Base-by-base conservation (phyloP, 2,113 vertebrate species). In the Bos indicus region DNA sequence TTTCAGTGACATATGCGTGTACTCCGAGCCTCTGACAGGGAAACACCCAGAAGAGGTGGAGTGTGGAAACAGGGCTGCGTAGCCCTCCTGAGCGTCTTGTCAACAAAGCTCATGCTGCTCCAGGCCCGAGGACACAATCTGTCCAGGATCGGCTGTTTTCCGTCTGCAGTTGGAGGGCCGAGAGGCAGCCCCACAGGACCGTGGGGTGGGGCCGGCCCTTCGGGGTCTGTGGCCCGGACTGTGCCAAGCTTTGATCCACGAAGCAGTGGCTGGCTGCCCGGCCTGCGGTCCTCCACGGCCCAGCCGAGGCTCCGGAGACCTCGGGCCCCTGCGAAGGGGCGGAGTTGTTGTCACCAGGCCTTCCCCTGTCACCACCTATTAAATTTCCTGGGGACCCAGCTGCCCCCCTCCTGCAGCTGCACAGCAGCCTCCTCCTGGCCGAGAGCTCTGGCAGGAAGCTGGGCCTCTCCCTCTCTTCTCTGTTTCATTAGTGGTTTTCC, bases 401-500 rank as follows among this genome's bases (percentile, higher is more conserved):
- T 83, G 60, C 67, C 96, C 97, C 89, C 51, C 0, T 86, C 56
- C 83, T 91, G n/a, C 91, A 90, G 43, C 82, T 90, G 25, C 78
- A 95, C 51, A 87, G 71, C 92, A 93, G 92, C 67, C 26, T 95
- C n/a, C 40, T 94, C 60, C 89, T 91, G 91, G 97, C 96, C 78
- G 91, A 94, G 86, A 93, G 52, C 86, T 95, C 94, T 97, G 95
- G 97, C 96, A 43, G 23, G 60, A 62, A 89, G 67, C 94, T 57
- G 84, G 88, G 78, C 94, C 88, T 97, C 90, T 96, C 88, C 9
- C 2, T 28, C 88, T 94, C 86, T 91, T 94, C 94, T 91, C 78
- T 86, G 77, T 93, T 91, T 97, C 95, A 62, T 97, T 93, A 93
- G 98, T 84, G 95, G 95, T 97, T 98, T 98, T 96, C 96, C 94